Percentiles rank a stretch among this genome's conserved stretches.
phyloP scores from a whole-genome alignment of 2,797 vertebrate genomes.

The Taenioides sp. region DNA sequence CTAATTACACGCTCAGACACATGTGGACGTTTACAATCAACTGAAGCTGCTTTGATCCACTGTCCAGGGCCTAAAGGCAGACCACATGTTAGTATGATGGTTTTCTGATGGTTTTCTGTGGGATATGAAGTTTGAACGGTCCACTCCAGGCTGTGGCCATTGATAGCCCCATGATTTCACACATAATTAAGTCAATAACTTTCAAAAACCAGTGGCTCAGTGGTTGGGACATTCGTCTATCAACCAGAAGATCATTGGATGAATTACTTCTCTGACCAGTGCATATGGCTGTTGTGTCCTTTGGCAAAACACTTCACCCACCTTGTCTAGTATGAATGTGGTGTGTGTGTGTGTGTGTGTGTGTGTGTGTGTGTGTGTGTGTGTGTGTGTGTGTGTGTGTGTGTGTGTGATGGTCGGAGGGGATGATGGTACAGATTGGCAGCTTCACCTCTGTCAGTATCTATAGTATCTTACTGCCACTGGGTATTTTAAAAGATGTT shows the following conservation, averaged over 20 bases:
- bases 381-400: not conserved
- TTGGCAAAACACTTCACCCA: not conserved
- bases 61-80: conserved; percentile 40
- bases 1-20: conserved; percentile 56
- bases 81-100: conserved; percentile 47
- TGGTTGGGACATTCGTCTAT: not conserved
- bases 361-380: too few relatives aligned
- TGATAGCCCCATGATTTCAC: conserved; percentile 71
- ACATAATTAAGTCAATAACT: conserved; percentile 1
- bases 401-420: conserved; percentile 22
- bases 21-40: conserved; percentile 66
- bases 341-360: too few relatives aligned
- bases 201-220: not conserved
- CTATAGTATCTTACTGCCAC: too few relatives aligned
- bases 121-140: conserved; percentile 63
- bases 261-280: too few relatives aligned
- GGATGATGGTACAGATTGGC: too few relatives aligned
- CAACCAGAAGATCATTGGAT: not conserved
- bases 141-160: conserved; percentile 72
- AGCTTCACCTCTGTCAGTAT: too few relatives aligned
- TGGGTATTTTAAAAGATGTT: too few relatives aligned
- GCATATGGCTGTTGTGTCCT: not conserved
- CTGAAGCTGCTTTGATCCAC: conserved; percentile 54
- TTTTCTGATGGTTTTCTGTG: conserved; percentile 45
- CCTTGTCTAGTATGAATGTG: not conserved